Evolutionary conservation across 2,113 vertebrate species (phyloP), one percentile per base, ranked within the genome.

Genomic region (Pedetes capensis): DNA sequence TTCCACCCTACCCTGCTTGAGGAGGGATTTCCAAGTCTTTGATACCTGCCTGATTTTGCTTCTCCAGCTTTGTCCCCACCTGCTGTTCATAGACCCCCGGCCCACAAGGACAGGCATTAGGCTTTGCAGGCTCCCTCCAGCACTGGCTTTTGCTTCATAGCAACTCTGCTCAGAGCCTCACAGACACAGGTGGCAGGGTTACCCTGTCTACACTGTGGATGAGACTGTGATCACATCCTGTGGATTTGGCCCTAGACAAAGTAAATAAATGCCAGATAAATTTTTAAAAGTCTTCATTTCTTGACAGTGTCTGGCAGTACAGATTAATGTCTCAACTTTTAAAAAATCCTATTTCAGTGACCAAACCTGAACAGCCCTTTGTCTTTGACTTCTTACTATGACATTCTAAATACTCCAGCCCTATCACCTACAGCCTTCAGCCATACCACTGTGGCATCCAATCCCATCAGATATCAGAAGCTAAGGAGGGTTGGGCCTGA

Each of bases 271-370:
- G 39, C 42, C 63, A 71, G 34, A 64, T 22, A 71, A 34, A 75
- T n/a, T 51, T 61, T 37, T 61, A 63, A 63, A 68, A 81, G 51
- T 34, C 44, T 55, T 78, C 39, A 2, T 86, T 93, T 63, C 47
- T 86, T 63, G 37, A 69, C 51, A 49, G 7, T 51, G 4, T 71
- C 81, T 96, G 61, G 57, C 10, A 55, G 39, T 95, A 22, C 76
- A 90, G 51, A 87, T 69, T 81, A 75, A 89, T 75, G 78, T 57
- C 78, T 69, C 3, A 16, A 37, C 32, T 69, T 51, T 53, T 37
- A 37, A 75, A 80, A 95, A 82, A 76, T 53, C n/a, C 27, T 39
- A 20, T 93, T 89, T 75, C 63, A 11, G 47, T 90, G 44, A 76
- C 53, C 47, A 8, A 68, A 42, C 9, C 8, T 16, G 8, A 91